A percentile compares a stretch with the other conserved stretches of the same genome.
Evolutionary conservation across 2,797 vertebrate genomes (phyloP).

Genomic region (Alosa sapidissima): DNA sequence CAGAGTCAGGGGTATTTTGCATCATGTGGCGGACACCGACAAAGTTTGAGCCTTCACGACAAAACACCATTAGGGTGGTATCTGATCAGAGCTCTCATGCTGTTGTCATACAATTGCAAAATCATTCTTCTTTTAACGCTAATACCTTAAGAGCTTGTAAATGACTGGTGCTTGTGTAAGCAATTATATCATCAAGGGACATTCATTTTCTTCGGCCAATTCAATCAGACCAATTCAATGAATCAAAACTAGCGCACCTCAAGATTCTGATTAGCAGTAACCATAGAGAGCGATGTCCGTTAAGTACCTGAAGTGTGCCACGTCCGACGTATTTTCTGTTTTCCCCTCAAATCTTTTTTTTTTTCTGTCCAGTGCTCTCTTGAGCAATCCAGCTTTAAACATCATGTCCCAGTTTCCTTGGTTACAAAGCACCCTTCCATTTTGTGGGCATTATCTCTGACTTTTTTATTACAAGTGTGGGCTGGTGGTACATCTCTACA

Average conservation of each 20-base stretch:
- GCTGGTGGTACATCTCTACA: slow-evolving; percentile 54
- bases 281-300: neutral
- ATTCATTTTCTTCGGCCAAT: slow-evolving; percentile 11
- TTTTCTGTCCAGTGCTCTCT: slow-evolving; percentile 35
- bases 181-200: slow-evolving; percentile 20
- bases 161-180: slow-evolving; percentile 8
- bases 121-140: neutral
- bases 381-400: slow-evolving; percentile 26
- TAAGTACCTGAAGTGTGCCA: neutral
- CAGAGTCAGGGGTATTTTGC: neutral
- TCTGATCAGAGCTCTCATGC: neutral
- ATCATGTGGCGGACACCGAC: neutral
- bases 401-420: slow-evolving; percentile 44
- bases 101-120: neutral
- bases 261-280: neutral
- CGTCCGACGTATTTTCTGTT: neutral
- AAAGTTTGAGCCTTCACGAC: neutral
- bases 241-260: neutral
- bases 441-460: slow-evolving; percentile 54
- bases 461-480: slow-evolving; percentile 57
- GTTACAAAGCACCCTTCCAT: slow-evolving; percentile 51
- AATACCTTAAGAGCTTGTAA: neutral
- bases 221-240: slow-evolving; percentile 8
- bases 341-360: slow-evolving; percentile 23
- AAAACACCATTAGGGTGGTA: neutral